These are phyloP conservation scores for Bos taurus DNA, from an alignment of 2,113 vertebrate genomes.

Conservation along the genomic window ARS-UCD2.0 NC_037345.1:5750001-5750500, in stretches of 20 bases:
- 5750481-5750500: rapidly evolving
- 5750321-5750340: rapidly evolving
- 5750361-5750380: rapidly evolving
- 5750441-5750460: rapidly evolving
- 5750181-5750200: background rate
- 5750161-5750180: background rate
- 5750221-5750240: background rate
- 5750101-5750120: background rate
- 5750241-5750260: rapidly evolving
- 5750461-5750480: background rate
- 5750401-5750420: rapidly evolving
- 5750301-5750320: rapidly evolving
- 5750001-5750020: background rate
- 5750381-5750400: background rate
- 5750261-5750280: rapidly evolving
- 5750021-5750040: background rate
- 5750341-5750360: background rate
- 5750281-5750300: rapidly evolving
- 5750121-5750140: background rate
- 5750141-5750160: background rate
- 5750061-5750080: background rate
- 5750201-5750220: background rate
- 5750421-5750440: rapidly evolving
- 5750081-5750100: background rate
- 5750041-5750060: background rate